Percentiles rank a stretch among this genome's conserved stretches.
phyloP scores from a whole-genome alignment of 2,888 invertebrate species.

The Drosophila phalerata region DNA sequence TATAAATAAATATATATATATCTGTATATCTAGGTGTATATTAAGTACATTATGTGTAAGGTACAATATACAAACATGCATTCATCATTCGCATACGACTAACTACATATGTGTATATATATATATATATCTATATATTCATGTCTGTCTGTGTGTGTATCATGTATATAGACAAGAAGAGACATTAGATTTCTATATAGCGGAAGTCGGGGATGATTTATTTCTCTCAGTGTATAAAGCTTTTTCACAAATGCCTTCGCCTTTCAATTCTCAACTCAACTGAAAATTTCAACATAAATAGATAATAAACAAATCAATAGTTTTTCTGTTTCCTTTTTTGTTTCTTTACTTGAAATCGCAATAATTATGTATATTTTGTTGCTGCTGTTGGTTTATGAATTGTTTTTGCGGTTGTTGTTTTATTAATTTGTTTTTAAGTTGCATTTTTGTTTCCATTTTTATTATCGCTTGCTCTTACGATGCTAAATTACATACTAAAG shows the following conservation, averaged over 20 bases:
- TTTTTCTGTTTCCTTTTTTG: slow-evolving; percentile 17
- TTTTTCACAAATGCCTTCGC: slow-evolving; percentile 49
- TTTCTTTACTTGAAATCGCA: slow-evolving; percentile 45
- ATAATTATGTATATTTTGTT: slow-evolving; percentile 36
- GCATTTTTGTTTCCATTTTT: slow-evolving; percentile 78
- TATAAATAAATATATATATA: slow-evolving; percentile 18
- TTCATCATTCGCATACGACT: slow-evolving; percentile 46
- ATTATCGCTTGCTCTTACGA: slow-evolving; percentile 73
- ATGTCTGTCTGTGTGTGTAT: slow-evolving; percentile 11
- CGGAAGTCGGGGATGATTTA: slow-evolving; percentile 55
- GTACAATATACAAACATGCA: slow-evolving; percentile 60
- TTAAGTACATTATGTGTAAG: slow-evolving; percentile 40
- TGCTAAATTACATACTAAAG: slow-evolving; percentile 71
- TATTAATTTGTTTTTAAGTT: slow-evolving; percentile 59
- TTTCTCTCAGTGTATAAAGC: slow-evolving; percentile 48
- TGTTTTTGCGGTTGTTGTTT: slow-evolving; percentile 39
- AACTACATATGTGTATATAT: slow-evolving; percentile 32
- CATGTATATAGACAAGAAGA: slow-evolving; percentile 44
- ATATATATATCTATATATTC: slow-evolving; percentile 6
- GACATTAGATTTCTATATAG: slow-evolving; percentile 50
- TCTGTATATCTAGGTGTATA: slow-evolving; percentile 26
- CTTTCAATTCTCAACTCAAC: slow-evolving; percentile 14
- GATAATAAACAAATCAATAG: slow-evolving; percentile 29
- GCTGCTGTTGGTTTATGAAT: slow-evolving; percentile 44
- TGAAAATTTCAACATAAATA: slow-evolving; percentile 15